Conservation (phyloP, 2,113 vertebrate species). For the Apeltes quadracus region DNA sequence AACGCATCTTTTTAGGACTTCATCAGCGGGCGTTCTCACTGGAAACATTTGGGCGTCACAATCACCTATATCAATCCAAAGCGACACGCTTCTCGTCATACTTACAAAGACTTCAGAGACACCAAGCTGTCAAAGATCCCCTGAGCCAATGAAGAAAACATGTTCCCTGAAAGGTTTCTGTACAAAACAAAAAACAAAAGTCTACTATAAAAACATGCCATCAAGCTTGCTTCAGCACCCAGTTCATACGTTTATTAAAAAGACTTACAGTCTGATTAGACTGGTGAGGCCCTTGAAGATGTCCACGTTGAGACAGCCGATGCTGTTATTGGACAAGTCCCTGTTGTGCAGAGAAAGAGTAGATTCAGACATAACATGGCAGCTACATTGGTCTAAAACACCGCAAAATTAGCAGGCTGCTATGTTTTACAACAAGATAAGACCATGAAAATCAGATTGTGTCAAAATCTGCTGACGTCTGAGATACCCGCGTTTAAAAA, state of each 20-base stretch:
- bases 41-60: background rate
- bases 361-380: background rate
- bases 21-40: background rate
- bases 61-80: background rate
- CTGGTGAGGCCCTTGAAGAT: conserved; percentile 92
- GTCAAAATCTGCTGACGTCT: background rate
- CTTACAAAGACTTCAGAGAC: conserved; percentile 92
- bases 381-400: background rate
- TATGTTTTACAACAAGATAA: background rate
- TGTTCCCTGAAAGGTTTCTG: conserved; percentile 96
- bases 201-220: background rate
- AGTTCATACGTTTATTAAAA: background rate
- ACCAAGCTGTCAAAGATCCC: conserved; percentile 92
- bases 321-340: conserved; percentile 95
- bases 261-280: conserved; percentile 91
- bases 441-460: background rate
- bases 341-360: conserved; percentile 60
- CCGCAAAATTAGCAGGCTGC: background rate
- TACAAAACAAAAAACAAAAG: conserved; percentile 9
- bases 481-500: background rate
- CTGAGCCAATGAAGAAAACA: conserved; percentile 91
- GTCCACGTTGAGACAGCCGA: conserved; percentile 93
- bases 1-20: background rate
- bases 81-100: conserved; percentile 48
- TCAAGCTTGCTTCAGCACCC: background rate